Evolutionary conservation across 2,113 vertebrate genomes (phyloP).

Genomic region (Sinocyclocheilus anophthalmus): DNA sequence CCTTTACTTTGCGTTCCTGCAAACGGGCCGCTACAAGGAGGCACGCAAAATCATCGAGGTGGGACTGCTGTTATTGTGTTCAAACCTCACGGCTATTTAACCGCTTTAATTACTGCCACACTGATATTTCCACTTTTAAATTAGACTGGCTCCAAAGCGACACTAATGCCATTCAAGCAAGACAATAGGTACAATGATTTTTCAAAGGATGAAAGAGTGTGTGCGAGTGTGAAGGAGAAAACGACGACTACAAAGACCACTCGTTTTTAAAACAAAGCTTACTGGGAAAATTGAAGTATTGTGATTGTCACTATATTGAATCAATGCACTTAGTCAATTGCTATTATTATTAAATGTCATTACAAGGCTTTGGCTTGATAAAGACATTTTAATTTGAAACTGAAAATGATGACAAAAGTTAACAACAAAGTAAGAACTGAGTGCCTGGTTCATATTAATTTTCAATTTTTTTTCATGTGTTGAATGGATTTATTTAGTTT

Average conservation of each 20-base stretch:
- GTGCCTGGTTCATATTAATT: neutral
- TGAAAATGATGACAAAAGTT: neutral
- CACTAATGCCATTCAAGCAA: constrained; percentile 76
- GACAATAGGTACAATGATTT: constrained; percentile 61
- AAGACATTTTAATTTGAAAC: constrained; percentile 15
- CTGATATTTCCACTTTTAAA: constrained; percentile 79
- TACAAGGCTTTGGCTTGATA: constrained; percentile 17
- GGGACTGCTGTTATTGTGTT: constrained; percentile 67
- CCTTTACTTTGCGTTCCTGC: constrained; percentile 92
- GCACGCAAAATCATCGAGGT: constrained; percentile 98
- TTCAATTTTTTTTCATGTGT: neutral
- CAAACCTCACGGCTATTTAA: constrained; percentile 74
- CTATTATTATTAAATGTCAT: constrained; percentile 1
- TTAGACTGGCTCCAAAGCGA: constrained; percentile 76
- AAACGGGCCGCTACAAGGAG: constrained; percentile 89
- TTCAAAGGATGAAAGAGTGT: neutral
- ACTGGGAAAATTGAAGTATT: neutral
- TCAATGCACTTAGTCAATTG: neutral
- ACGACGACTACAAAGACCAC: constrained; percentile 11
- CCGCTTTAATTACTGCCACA: constrained; percentile 77
- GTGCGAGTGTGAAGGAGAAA: constrained; percentile 37
- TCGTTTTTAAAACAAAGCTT: no score
- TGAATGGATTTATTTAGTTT: neutral
- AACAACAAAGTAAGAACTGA: neutral
- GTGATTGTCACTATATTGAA: constrained; percentile 8